These are phyloP conservation scores for Nothobranchius furzeri DNA, from an alignment of 2,113 vertebrate genomes.

Conservation along the genomic window DNA sequence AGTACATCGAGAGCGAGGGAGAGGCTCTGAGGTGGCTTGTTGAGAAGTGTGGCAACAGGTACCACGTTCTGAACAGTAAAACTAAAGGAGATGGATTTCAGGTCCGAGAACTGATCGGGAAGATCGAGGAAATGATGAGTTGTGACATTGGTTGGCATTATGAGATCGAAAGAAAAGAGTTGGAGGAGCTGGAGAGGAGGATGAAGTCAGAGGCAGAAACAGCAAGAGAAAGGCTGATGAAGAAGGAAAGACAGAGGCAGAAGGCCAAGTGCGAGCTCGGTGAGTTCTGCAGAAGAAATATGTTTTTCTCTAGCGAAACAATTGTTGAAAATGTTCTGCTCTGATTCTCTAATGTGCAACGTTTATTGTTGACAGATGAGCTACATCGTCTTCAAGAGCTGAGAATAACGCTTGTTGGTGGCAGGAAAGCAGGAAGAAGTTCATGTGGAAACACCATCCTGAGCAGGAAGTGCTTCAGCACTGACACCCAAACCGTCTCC, in stretches of 20 bases:
- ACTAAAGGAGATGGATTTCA: conserved; percentile 64
- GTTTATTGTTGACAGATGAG: conserved; percentile 48
- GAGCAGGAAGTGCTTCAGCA: conserved; percentile 36
- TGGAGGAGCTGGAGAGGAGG: conserved; percentile 42
- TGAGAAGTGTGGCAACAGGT: conserved; percentile 61
- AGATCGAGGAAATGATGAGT: conserved; percentile 64
- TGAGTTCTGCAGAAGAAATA: conserved; percentile 35
- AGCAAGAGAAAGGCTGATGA: conserved; percentile 39
- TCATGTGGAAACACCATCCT: conserved; percentile 74
- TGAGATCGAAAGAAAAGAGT: conserved; percentile 26
- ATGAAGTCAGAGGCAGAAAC: conserved; percentile 39
- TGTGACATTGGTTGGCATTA: conserved; percentile 12
- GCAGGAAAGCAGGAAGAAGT: conserved; percentile 68
- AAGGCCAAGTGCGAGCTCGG: conserved; percentile 50
- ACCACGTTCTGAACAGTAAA: conserved; percentile 69
- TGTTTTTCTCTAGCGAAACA: background rate
- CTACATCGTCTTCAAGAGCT: conserved; percentile 29
- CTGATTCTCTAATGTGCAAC: background rate
- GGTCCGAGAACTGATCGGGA: conserved; percentile 68
- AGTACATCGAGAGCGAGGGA: conserved; percentile 71
- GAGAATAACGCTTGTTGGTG: conserved; percentile 57
- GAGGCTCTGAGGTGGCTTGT: conserved; percentile 58
- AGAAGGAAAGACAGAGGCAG: conserved; percentile 42
- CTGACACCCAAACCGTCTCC: conserved; percentile 22
- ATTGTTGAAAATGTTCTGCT: background rate